These are phyloP conservation scores for Irena cyanogastra DNA, from an alignment of 2,113 vertebrate species.

Conservation along the genomic window DNA sequence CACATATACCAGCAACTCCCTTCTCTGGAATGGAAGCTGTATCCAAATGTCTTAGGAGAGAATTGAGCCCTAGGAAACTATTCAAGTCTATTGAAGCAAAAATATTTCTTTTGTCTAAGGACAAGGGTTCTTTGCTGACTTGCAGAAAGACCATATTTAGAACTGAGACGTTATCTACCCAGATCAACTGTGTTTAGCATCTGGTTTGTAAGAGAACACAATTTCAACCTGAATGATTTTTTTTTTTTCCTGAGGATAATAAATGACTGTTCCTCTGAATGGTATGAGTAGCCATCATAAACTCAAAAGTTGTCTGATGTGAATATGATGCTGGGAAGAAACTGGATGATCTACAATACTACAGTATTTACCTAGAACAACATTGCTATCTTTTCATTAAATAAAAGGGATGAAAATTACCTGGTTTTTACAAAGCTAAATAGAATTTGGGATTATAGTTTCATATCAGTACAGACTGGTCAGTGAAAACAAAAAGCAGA, in stretches of 20 bases:
- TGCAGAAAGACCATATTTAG: background rate
- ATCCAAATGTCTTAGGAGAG: background rate
- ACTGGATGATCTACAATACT: background rate
- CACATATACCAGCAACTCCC: background rate
- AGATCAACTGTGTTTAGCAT: background rate
- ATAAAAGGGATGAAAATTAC: background rate
- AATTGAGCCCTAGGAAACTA: background rate
- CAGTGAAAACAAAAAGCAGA: background rate
- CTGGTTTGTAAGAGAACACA: background rate
- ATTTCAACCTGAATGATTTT: background rate
- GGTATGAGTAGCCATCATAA: background rate
- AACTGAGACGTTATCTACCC: background rate
- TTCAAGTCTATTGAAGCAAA: background rate
- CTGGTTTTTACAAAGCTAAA: background rate
- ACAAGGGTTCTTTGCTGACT: background rate
- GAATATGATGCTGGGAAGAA: background rate
- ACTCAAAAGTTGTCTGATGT: background rate
- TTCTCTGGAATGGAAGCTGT: background rate
- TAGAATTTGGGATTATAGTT: background rate
- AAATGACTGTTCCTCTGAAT: background rate
- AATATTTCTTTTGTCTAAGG: slow-evolving; percentile 19
- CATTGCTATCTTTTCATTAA: background rate
- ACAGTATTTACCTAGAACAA: background rate
- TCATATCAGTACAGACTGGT: background rate
- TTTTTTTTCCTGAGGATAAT: background rate